These are phyloP conservation scores for Epistrophe eligans DNA, from an alignment of 2,888 invertebrate genomes.

Conservation along the genomic window DNA sequence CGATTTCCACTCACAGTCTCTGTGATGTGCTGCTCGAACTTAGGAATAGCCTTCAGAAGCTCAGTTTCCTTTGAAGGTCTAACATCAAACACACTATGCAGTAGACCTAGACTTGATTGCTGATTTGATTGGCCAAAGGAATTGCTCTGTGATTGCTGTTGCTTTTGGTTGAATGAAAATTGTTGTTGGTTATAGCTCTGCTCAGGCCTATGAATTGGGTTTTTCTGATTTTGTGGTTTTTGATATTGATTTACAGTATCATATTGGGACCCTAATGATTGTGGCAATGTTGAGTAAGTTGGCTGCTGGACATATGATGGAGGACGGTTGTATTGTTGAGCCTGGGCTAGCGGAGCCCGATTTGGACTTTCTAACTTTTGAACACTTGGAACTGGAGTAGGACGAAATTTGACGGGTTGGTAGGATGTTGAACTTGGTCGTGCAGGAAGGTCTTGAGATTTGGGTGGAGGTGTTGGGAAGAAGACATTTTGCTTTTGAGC, in stretches of 20 bases:
- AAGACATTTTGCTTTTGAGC: slow-evolving; percentile 81
- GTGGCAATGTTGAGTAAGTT: slow-evolving; percentile 78
- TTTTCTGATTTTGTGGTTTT: slow-evolving; percentile 76
- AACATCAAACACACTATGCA: slow-evolving; percentile 79
- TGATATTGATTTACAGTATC: slow-evolving; percentile 76
- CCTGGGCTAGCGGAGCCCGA: slow-evolving; percentile 80
- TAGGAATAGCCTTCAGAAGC: slow-evolving; percentile 90
- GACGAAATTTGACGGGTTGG: slow-evolving; percentile 82
- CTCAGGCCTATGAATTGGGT: slow-evolving; percentile 31
- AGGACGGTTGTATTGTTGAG: slow-evolving; percentile 84
- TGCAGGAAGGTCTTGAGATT: slow-evolving; percentile 78
- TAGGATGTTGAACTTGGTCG: slow-evolving; percentile 77
- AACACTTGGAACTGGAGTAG: slow-evolving; percentile 80
- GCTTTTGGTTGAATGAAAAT: slow-evolving; percentile 62
- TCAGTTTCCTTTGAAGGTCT: slow-evolving; percentile 87
- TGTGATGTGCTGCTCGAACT: slow-evolving; percentile 91
- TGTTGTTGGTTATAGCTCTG: slow-evolving; percentile 57
- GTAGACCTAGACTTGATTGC: slow-evolving; percentile 82
- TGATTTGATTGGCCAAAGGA: slow-evolving; percentile 55
- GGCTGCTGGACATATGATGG: slow-evolving; percentile 81
- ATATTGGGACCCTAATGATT: slow-evolving; percentile 73
- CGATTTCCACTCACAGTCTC: slow-evolving; percentile 82
- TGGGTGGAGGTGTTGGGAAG: slow-evolving; percentile 80
- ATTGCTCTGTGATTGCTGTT: slow-evolving; percentile 48
- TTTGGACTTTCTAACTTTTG: slow-evolving; percentile 79